These are phyloP conservation scores for Lepidotrigona ventralis DNA, from an alignment of 1,140 invertebrate species.

Conservation along the genomic window DNA sequence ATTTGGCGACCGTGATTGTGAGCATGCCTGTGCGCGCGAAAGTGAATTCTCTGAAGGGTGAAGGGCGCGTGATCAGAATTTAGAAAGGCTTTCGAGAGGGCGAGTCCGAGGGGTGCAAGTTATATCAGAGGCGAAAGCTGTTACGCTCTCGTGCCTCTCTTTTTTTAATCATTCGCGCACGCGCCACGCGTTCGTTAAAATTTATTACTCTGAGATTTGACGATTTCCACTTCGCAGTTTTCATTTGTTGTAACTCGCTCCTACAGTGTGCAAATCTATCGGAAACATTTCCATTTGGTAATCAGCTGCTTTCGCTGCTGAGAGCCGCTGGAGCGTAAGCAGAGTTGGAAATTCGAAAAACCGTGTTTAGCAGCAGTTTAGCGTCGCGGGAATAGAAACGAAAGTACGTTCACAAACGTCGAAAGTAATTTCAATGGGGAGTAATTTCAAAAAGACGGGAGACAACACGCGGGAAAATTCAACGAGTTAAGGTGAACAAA, in stretches of 20 bases:
- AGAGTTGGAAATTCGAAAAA: background rate
- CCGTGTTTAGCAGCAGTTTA: background rate
- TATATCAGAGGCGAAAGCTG: background rate
- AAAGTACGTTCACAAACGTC: background rate
- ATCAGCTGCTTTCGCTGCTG: too few relatives aligned
- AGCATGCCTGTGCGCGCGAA: background rate
- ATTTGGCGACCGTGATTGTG: background rate
- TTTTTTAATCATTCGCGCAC: too few relatives aligned
- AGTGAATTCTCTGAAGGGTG: background rate
- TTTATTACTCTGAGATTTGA: too few relatives aligned
- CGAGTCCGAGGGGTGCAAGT: background rate
- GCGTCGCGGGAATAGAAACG: too few relatives aligned
- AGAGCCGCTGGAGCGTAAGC: too few relatives aligned
- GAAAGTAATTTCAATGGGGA: conserved; percentile 22
- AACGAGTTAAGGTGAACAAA: background rate
- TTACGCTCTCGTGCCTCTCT: too few relatives aligned
- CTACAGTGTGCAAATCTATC: too few relatives aligned
- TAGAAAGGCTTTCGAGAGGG: background rate
- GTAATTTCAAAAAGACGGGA: background rate
- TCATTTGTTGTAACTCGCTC: too few relatives aligned
- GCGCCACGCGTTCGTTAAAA: too few relatives aligned
- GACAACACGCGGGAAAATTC: background rate
- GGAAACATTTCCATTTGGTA: too few relatives aligned
- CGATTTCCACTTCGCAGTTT: too few relatives aligned
- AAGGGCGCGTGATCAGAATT: conserved; percentile 14